Conservation (phyloP, 2,888 invertebrate genomes). For the Drosophila lutescens region DNA sequence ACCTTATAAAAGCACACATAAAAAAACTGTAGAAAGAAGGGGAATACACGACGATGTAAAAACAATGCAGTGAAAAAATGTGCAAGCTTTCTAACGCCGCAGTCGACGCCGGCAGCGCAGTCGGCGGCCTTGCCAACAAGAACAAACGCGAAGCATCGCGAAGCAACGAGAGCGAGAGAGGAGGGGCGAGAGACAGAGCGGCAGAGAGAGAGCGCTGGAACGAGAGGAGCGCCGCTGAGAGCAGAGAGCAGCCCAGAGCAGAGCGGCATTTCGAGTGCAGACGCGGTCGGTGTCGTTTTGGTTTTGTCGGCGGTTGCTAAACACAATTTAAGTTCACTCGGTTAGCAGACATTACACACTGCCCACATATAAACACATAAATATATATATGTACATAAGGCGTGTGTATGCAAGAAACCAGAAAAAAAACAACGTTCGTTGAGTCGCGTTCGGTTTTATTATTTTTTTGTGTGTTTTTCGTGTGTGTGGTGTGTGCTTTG, state of each 20-base stretch:
- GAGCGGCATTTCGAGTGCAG: conserved; percentile 36
- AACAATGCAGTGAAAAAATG: conserved; percentile 14
- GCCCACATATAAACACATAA: conserved; percentile 9
- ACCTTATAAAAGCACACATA: background rate
- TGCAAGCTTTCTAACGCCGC: conserved; percentile 44
- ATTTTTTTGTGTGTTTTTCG: conserved; percentile 19
- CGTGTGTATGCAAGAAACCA: conserved; percentile 20
- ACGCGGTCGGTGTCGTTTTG: conserved; percentile 41
- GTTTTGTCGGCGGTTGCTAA: conserved; percentile 43
- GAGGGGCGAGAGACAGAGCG: background rate
- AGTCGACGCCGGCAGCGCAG: conserved; percentile 24
- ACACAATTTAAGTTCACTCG: conserved; percentile 75
- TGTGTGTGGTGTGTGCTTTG: conserved; percentile 34
- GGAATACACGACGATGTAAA: background rate
- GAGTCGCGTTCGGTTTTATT: conserved; percentile 24
- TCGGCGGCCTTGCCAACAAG: conserved; percentile 51
- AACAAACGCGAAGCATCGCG: conserved; percentile 37
- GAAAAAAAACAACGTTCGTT: conserved; percentile 35
- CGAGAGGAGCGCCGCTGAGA: conserved; percentile 8
- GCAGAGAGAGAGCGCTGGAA: conserved; percentile 3
- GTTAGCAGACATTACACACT: conserved; percentile 58
- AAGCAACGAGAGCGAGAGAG: conserved; percentile 33
- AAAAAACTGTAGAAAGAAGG: background rate
- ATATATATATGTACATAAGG: conserved; percentile 4
- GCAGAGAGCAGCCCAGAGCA: conserved; percentile 30